phyloP scores from a whole-genome alignment of 92 coral and sea anemone species.

The Virgularia gustaviana region DNA sequence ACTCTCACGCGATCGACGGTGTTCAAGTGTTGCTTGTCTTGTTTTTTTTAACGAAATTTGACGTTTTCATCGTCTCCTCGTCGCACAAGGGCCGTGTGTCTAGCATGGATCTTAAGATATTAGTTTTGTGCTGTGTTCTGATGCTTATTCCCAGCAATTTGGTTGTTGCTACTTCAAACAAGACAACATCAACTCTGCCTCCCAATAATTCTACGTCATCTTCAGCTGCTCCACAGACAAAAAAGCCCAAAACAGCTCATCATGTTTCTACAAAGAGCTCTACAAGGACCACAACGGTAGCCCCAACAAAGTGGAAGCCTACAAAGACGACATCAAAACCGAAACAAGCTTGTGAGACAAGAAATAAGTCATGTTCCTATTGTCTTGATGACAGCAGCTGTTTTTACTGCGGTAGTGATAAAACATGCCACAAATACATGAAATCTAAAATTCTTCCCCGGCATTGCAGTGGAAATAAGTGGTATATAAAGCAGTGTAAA shows the following conservation, averaged over 20 bases:
- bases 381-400: constrained; percentile 67
- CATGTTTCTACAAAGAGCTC: background rate
- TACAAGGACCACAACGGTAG: too few species aligned
- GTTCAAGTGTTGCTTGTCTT: too few species aligned
- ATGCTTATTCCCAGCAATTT: background rate
- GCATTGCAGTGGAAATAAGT: constrained; percentile 71
- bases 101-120: too few species aligned
- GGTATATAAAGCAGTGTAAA: constrained; percentile 88
- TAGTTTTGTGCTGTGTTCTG: background rate
- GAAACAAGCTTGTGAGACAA: constrained; percentile 45
- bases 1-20: too few species aligned
- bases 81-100: too few species aligned
- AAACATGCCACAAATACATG: constrained; percentile 57
- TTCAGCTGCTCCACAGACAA: background rate
- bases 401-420: constrained; percentile 70
- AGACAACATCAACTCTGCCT: background rate
- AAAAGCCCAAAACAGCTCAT: constrained; percentile 9
- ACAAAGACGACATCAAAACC: constrained; percentile 5
- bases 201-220: constrained; percentile 15
- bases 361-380: constrained; percentile 62
- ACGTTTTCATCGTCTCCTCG: too few species aligned
- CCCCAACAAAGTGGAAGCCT: background rate
- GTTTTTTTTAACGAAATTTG: too few species aligned
- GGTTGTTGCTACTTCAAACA: background rate
- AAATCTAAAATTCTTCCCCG: constrained; percentile 58